Evolutionary conservation across 2,797 vertebrate species (phyloP).

Genomic region (Malurus splendens): DNA sequence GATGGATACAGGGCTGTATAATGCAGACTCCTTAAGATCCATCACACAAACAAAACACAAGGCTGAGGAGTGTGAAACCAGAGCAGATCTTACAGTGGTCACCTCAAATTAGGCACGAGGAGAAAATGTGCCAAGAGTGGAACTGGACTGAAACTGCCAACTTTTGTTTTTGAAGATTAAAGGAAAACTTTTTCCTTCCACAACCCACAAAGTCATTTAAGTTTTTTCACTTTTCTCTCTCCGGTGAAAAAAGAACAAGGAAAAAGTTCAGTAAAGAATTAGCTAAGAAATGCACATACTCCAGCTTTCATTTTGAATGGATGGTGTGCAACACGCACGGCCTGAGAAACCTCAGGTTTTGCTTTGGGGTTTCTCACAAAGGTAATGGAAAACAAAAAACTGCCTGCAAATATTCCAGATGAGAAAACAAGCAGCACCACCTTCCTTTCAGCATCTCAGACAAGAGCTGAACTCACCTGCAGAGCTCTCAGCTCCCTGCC

Average conservation of each 20-base stretch:
- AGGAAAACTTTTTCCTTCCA: background rate
- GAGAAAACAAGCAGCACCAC: background rate
- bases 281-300: background rate
- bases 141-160: background rate
- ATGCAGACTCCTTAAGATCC: slow-evolving; percentile 39
- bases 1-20: slow-evolving; percentile 51
- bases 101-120: slow-evolving; percentile 36
- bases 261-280: background rate
- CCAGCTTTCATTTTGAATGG: background rate
- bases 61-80: slow-evolving; percentile 37
- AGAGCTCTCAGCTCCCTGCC: background rate
- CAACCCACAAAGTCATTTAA: background rate
- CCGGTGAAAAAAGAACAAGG: background rate
- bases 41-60: background rate
- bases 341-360: background rate
- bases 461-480: background rate
- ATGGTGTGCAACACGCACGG: background rate
- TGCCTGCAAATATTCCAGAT: background rate
- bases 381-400: background rate
- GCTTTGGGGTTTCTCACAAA: background rate
- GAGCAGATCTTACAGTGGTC: slow-evolving; percentile 34
- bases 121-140: slow-evolving; percentile 16
- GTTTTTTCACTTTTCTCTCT: background rate
- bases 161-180: slow-evolving; percentile 12
- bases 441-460: background rate